phyloP scores from a whole-genome alignment of 2,113 vertebrate genomes.

The Hoplias malabaricus region DNA sequence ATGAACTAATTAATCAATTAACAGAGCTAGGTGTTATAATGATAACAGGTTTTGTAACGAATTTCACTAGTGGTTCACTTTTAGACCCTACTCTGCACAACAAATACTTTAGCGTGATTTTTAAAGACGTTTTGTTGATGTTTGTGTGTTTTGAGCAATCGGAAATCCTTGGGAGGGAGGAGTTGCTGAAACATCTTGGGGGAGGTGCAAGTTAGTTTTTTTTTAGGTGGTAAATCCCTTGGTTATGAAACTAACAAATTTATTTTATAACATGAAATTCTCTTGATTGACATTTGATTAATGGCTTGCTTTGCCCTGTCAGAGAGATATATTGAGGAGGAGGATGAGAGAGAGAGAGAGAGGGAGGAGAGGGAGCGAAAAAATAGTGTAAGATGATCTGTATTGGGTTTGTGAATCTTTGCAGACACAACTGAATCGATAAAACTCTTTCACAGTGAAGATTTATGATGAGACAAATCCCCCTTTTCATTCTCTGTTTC shows the following conservation, averaged over 20 bases:
- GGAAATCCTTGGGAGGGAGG: too few species aligned
- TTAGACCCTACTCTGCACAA: too few species aligned
- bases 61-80: too few species aligned
- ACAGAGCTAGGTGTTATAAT: too few species aligned
- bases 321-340: background rate
- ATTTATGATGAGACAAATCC: constrained; percentile 18
- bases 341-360: background rate
- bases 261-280: background rate
- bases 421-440: constrained; percentile 20
- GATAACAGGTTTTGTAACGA: too few species aligned
- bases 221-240: background rate
- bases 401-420: background rate
- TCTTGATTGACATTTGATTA: background rate
- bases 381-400: background rate
- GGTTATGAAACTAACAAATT: background rate
- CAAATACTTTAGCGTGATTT: too few species aligned
- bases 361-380: background rate
- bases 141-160: too few species aligned
- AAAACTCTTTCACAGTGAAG: constrained; percentile 7
- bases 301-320: background rate
- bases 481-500: constrained; percentile 3
- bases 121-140: too few species aligned
- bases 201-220: background rate
- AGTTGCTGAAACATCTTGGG: too few species aligned
- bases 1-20: too few species aligned